Conservation (phyloP, 2,113 vertebrate genomes). For the Pelvicachromis taeniatus region DNA sequence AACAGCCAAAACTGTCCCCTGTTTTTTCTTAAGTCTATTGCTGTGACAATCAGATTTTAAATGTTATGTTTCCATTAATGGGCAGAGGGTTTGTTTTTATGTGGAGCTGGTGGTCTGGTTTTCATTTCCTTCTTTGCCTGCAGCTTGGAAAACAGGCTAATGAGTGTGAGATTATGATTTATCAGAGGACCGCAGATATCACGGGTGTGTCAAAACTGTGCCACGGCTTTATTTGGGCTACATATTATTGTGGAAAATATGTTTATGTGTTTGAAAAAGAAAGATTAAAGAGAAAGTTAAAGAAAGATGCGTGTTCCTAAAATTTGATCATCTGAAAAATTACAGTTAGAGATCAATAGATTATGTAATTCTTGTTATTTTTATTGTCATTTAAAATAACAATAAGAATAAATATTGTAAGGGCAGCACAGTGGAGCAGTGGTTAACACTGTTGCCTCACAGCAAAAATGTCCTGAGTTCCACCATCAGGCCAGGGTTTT, state of each 20-base stretch:
- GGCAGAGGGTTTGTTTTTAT: not conserved
- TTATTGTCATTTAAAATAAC: not conserved
- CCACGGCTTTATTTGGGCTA: not conserved
- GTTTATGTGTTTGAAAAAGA: not conserved
- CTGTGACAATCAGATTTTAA: not conserved
- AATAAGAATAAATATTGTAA: not conserved
- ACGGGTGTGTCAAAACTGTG: not conserved
- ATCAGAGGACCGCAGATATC: not conserved
- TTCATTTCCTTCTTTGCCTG: conserved; percentile 12
- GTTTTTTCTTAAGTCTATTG: not conserved
- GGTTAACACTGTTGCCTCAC: not conserved
- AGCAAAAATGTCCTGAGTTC: not conserved
- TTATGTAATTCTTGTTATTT: not conserved
- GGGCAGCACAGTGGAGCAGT: not conserved
- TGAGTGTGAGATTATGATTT: not conserved
- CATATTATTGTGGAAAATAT: not conserved
- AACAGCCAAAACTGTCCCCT: not conserved
- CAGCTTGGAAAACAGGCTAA: conserved; percentile 9
- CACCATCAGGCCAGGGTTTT: not conserved
- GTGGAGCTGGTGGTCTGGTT: conserved; percentile 33
- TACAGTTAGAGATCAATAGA: not conserved
- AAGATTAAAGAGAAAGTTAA: no score
- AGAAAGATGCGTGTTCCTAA: not conserved
- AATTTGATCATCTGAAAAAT: not conserved
- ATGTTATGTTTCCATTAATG: not conserved